Percentiles rank a stretch among this genome's conserved stretches.
phyloP scores from a whole-genome alignment of 2,888 invertebrate species.

The Eledona agricola region DNA sequence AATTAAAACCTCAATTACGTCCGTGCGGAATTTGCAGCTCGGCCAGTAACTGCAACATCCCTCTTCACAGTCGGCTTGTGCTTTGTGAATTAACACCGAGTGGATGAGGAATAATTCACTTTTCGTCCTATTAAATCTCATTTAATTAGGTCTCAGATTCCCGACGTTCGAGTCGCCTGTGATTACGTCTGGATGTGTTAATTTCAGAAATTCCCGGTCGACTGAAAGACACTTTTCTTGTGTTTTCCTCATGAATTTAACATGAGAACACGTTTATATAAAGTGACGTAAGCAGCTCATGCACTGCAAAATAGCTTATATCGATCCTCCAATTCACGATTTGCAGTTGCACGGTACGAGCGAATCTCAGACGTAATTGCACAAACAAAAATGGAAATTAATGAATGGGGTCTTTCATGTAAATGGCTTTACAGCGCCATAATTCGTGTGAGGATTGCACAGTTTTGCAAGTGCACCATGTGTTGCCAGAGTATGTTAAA shows the following conservation, averaged over 20 bases:
- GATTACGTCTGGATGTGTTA: not conserved
- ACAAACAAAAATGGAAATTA: too few relatives aligned
- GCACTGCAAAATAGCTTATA: constrained; percentile 1
- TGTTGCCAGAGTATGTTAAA: constrained; percentile 38
- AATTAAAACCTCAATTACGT: too few relatives aligned
- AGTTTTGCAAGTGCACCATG: constrained; percentile 34
- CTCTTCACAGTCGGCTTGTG: constrained; percentile 6
- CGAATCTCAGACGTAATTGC: too few relatives aligned
- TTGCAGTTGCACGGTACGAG: too few relatives aligned
- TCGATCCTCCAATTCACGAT: too few relatives aligned
- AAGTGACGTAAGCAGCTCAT: constrained; percentile 1
- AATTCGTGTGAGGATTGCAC: constrained; percentile 28
- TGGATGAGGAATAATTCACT: constrained; percentile 3
- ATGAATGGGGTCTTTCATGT: too few relatives aligned
- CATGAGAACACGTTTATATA: constrained; percentile 12
- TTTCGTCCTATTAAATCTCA: constrained; percentile 13
- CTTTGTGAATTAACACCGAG: constrained; percentile 6
- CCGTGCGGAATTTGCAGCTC: too few relatives aligned
- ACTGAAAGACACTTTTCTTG: not conserved
- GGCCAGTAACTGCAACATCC: constrained; percentile 8
- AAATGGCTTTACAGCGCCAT: too few relatives aligned
- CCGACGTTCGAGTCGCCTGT: too few relatives aligned
- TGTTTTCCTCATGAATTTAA: constrained; percentile 2
- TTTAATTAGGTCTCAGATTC: constrained; percentile 19
- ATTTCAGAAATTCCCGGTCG: too few relatives aligned